Conservation (phyloP, 1,140 invertebrate genomes). For the Ptiloglossa arizonensis region DNA sequence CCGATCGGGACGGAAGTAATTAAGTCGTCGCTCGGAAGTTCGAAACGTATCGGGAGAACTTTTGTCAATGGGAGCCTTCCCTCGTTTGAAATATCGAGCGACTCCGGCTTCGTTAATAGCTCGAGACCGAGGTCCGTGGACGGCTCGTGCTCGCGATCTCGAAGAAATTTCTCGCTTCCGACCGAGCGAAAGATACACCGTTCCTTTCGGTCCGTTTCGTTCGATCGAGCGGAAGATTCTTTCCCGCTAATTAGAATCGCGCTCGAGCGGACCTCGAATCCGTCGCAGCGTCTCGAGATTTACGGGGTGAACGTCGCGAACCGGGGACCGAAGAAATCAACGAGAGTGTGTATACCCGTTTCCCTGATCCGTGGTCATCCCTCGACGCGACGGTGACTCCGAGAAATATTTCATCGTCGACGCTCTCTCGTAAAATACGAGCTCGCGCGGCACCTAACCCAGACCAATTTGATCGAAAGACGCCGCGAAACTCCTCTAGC, state of each 20-base stretch:
- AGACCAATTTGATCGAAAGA: background rate
- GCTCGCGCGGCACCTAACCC: background rate
- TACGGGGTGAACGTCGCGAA: constrained; percentile 15
- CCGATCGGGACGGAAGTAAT: constrained; percentile 35
- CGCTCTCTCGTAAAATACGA: constrained; percentile 49
- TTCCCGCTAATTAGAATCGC: background rate
- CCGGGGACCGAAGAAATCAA: constrained; percentile 70
- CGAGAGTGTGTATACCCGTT: constrained; percentile 68
- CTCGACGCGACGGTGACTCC: constrained; percentile 15
- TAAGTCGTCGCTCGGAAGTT: constrained; percentile 39
- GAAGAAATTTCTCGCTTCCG: background rate
- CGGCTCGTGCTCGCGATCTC: background rate
- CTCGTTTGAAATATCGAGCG: constrained; percentile 1
- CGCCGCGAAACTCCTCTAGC: background rate
- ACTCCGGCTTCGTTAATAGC: background rate
- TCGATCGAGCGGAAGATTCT: constrained; percentile 4
- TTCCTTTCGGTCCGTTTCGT: background rate
- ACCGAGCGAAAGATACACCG: background rate
- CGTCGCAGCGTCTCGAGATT: constrained; percentile 29
- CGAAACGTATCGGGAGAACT: constrained; percentile 33
- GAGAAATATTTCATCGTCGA: constrained; percentile 72
- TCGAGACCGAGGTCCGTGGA: background rate
- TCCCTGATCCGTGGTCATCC: constrained; percentile 64
- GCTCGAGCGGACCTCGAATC: background rate
- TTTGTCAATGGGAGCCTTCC: constrained; percentile 17